Base-by-base conservation (phyloP, 2,888 invertebrate genomes). In the Lithophane leautieri region DNA sequence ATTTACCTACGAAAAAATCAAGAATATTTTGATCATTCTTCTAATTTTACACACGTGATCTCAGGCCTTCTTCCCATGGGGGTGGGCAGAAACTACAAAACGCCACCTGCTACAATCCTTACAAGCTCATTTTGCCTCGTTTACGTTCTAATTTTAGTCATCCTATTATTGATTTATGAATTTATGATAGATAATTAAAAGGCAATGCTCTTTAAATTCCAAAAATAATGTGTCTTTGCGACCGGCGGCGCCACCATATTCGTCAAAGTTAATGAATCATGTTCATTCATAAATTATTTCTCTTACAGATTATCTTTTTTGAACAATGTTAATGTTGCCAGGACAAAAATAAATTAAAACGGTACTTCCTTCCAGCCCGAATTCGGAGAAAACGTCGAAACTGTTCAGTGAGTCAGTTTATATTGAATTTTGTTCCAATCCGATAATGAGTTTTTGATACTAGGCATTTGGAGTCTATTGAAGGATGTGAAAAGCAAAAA, bases 281-380 rank as follows among this genome's bases (percentile, higher is more conserved):
- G 71, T 71, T 58, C 75, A 75, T 68, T 83, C 70, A 76, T 83
- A 80, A 82, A 80, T 76, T 34, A 83, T 66, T 70, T 12, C 40
- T 74, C 60, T 34, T 60, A 60, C 73, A 61, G 34, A 70, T 81
- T 78, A 81, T 70, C 78, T 78, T 84, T 77, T 70, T 78, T 44
- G 40, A 70, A 70, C 44, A 73, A 61, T 67, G 34, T 69, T 71
- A 76, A 69, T 67, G 66, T 83, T 70, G 65, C 69, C 71, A 65
- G 47, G 34, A 72, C 56, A 75, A 78, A 86, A 78, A 86, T 78
- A 78, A 84, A 85, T 70, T 11, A 78, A 75, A 85, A 60, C 60
- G 58, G 70, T 65, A 78, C 72, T 81, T 85, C 78, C 86, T 83
- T 81, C 70, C 81, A 66, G 58, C 40, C 52, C 44, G 34, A 76